Base-by-base conservation (phyloP, 2,888 invertebrate genomes). In the Drepana falcataria region DNA sequence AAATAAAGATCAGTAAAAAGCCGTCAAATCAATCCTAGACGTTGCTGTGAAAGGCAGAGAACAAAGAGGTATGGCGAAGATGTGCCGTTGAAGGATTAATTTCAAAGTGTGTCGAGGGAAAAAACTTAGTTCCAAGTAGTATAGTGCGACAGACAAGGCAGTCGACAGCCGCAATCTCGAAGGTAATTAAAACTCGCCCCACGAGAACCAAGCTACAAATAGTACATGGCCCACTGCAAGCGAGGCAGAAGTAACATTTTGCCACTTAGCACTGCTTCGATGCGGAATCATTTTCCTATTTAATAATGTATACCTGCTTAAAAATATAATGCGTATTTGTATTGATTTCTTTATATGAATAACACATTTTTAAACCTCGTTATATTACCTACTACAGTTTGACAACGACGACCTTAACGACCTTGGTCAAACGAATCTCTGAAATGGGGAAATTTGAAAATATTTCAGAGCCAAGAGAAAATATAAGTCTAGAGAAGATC, bases 131-230 rank as follows among this genome's bases (percentile, higher is more conserved):
- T 69, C 71, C 68, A 65, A 63, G 67, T 71, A 74, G 72, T 62
- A 70, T 62, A 68, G 63, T 62, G 41, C 52, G 47, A 54, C 54
- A 53, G 57, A 52, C 53, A 54, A 48, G 63, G 61, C 64, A 64
- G 71, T 67, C 56, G 61, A 58, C 64, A 57, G 61, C 62, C 65
- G 76, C 77, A 80, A 80, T 79, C 76, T 77, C 69, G 64, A 53
- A 64, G 60, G 71, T 83, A 81, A 85, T 84, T 84, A 85, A 84
- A 82, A 75, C 75, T 76, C 63, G 67, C 67, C 71, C 59, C 65
- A 55, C 59, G 56, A 65, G 73, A 62, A 53, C 56, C 60, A 68
- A 62, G 34, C 51, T 40, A 33, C 34, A 51, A 51, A 40, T 34
- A 40, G 6, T 9, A 48, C 7, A 35, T 41, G 34, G 33, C 33